Base-by-base conservation (phyloP, 2,888 invertebrate species). In the Microplitis deprimator region DNA sequence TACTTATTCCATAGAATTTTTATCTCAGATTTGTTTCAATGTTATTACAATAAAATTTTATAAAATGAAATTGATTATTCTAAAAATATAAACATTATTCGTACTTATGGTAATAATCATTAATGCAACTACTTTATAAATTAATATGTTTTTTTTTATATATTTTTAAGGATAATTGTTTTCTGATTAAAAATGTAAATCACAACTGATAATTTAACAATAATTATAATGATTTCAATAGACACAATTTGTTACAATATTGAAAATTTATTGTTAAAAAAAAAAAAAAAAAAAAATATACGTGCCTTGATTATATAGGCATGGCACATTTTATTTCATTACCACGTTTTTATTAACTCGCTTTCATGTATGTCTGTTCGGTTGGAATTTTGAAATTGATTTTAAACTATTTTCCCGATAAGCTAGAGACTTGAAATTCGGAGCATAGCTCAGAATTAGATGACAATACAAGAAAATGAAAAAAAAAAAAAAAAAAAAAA, bases 51-150 rank as follows among this genome's bases (percentile, higher is more conserved):
- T 16, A 16, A 62, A 62, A 8, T 62, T 62, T 16, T n/a, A n/a
- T 16, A 7, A 62, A 62, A 62, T 16, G n/a, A 62, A 62, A 62
- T 6, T 20, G 6, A 10, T 59, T 10, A 13, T 59, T 29, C 3
- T 29, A 29, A 29, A 29, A 29, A 41, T 41, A 59, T 41, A 41
- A 16, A 50, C 10, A 29, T 72, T 1, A 39, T 72, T 72, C 17
- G 13, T 72, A n/a, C 39, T 59, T 72, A 62, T 61, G 16, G 16
- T 62, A 10, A 29, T 38, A 72, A 72, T 76, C 76, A 72, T 72
- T 73, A 73, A 68, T 77, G 77, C 62, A 67, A 77, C 77, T 77
- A 73, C 62, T 61, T 73, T 73, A 8, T 29, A 38, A 70, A 29
- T 29, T 29, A 29, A 29, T 29, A 3, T 29, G 29, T 29, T 29